A percentile compares a stretch with the other conserved stretches of the same genome.
phyloP scores from a whole-genome alignment of 2,888 invertebrate genomes.

The Ennomos quercinarius region DNA sequence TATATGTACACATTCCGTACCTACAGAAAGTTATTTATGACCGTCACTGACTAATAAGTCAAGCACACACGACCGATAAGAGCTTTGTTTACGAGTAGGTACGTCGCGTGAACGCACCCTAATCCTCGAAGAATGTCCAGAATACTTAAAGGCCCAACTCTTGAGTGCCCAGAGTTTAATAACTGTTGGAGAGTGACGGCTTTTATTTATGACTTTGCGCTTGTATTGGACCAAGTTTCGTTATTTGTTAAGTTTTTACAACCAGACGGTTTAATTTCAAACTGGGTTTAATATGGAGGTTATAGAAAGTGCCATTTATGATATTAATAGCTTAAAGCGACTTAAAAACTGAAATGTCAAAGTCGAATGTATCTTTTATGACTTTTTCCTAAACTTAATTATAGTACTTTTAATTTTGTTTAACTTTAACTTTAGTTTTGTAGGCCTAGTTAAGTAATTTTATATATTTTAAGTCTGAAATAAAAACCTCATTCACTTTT shows the following conservation, averaged over 20 bases:
- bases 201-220: conserved; percentile 37
- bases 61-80: conserved; percentile 47
- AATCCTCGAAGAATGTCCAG: conserved; percentile 43
- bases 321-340: too few relatives aligned
- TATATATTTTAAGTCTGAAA: too few relatives aligned
- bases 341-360: too few relatives aligned
- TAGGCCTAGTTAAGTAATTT: too few relatives aligned
- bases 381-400: too few relatives aligned
- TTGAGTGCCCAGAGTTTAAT: conserved; percentile 27
- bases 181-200: conserved; percentile 39
- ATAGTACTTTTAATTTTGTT: too few relatives aligned
- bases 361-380: too few relatives aligned
- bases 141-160: conserved; percentile 31
- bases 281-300: conserved; percentile 15
- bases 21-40: conserved; percentile 24
- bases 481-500: too few relatives aligned
- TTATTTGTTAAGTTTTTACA: conserved; percentile 29
- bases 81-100: conserved; percentile 41
- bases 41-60: conserved; percentile 46
- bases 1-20: conserved; percentile 15
- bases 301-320: background rate
- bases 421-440: too few relatives aligned
- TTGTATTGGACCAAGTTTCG: conserved; percentile 26
- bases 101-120: conserved; percentile 44
- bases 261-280: conserved; percentile 12